phyloP scores from a whole-genome alignment of 2,888 invertebrate genomes.

The Morinoia aosen region DNA sequence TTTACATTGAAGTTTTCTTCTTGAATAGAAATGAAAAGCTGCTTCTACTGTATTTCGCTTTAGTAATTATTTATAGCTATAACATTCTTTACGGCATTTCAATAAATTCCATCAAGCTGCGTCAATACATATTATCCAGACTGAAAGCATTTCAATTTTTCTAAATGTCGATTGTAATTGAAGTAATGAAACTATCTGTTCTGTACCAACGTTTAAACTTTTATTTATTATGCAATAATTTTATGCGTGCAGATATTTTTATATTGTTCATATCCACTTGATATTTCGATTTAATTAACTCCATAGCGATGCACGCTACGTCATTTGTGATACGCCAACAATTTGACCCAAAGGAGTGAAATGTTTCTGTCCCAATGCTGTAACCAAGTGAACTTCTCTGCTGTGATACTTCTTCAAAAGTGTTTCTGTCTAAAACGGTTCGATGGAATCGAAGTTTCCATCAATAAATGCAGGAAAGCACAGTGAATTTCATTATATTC shows the following conservation, averaged over 20 bases:
- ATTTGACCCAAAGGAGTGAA: neutral
- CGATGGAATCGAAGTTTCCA: neutral
- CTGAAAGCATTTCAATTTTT: too few species aligned
- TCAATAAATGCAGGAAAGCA: neutral
- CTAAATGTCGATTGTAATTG: neutral
- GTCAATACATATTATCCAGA: too few species aligned
- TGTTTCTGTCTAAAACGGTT: neutral
- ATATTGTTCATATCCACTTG: neutral
- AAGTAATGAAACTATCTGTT: neutral
- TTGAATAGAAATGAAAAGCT: too few species aligned
- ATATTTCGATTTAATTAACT: neutral
- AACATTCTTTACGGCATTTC: neutral
- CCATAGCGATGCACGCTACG: neutral
- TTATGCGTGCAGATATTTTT: neutral
- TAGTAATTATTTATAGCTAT: neutral
- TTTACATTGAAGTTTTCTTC: too few species aligned
- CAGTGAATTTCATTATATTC: neutral
- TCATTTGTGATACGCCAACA: neutral
- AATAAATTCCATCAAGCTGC: neutral
- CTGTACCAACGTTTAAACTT: neutral
- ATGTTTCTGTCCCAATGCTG: neutral
- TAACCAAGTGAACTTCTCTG: neutral
- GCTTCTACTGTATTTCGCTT: neutral
- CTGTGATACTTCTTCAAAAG: neutral
- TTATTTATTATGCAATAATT: neutral